A percentile compares a stretch with the other conserved stretches of the same genome.
Conservation (phyloP, 1,140 invertebrate genomes). For the Cotesia glomerata region DNA sequence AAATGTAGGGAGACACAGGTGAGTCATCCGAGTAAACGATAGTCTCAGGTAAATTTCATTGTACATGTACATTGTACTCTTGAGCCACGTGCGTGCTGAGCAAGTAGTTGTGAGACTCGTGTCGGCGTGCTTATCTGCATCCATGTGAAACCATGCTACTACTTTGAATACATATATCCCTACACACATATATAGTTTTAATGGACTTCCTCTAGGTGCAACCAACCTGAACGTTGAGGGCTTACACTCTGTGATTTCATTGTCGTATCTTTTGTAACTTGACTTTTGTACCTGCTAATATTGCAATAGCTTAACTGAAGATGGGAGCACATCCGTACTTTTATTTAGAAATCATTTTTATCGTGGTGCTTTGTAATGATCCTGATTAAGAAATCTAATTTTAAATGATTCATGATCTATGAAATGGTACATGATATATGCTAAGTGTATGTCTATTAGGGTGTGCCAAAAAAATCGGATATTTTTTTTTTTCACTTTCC, state of each 20-base stretch:
- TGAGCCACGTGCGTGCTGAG: conserved; percentile 26
- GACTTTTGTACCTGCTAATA: conserved; percentile 12
- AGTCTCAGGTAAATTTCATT: conserved; percentile 26
- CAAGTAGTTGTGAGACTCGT: not conserved
- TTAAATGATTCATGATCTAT: too few species aligned
- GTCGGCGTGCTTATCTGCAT: conserved; percentile 15
- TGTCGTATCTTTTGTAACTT: conserved; percentile 39
- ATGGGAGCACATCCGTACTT: not conserved
- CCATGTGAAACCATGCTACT: conserved; percentile 33
- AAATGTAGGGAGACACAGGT: conserved; percentile 36
- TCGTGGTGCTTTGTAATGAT: too few species aligned
- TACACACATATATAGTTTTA: conserved; percentile 40
- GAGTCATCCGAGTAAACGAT: conserved; percentile 46
- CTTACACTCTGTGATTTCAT: conserved; percentile 45
- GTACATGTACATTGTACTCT: conserved; percentile 27
- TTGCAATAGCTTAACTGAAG: conserved; percentile 9
- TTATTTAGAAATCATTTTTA: too few species aligned
- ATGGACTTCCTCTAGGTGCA: conserved; percentile 52
- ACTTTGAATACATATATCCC: too few species aligned
- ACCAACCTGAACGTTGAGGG: conserved; percentile 51
- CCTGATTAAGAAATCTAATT: too few species aligned
- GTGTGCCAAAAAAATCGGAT: too few species aligned
- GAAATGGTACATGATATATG: too few species aligned
- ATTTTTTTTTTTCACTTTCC: too few species aligned
- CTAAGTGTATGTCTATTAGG: too few species aligned